Evolutionary conservation across 2,888 invertebrate genomes (phyloP).

Genomic region (Aphidoletes aphidimyza): DNA sequence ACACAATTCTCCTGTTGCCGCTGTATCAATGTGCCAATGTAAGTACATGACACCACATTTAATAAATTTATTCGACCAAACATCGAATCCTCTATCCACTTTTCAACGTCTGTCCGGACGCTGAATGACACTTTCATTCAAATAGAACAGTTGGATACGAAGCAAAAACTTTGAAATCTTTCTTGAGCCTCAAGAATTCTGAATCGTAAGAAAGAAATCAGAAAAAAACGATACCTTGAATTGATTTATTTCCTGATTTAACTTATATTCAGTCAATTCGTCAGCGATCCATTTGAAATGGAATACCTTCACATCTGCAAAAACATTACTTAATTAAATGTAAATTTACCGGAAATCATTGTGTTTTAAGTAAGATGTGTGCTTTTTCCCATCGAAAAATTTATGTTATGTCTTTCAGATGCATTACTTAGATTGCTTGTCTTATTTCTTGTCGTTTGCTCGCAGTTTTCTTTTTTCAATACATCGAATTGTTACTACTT

Average conservation of each 20-base stretch:
- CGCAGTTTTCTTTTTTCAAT: no score
- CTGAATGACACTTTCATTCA: not conserved
- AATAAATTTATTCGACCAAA: conserved; percentile 39
- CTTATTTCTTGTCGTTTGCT: not conserved
- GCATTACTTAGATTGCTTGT: not conserved
- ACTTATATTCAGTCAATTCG: conserved; percentile 26
- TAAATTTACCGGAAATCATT: conserved; percentile 29
- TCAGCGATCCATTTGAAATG: conserved; percentile 24
- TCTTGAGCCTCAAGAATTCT: not conserved
- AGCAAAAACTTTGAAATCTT: not conserved
- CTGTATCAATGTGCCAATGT: conserved; percentile 45
- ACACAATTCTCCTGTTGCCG: not conserved
- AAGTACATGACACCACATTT: conserved; percentile 1
- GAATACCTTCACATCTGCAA: not conserved
- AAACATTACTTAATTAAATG: conserved; percentile 47
- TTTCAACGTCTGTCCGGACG: not conserved
- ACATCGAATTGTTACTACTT: no score
- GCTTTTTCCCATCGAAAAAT: not conserved
- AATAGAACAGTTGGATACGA: not conserved
- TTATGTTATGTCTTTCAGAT: no score
- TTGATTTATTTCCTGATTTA: conserved; percentile 31
- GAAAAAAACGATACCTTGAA: not conserved
- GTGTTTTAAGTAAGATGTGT: not conserved
- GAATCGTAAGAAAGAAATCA: not conserved
- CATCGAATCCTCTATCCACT: not conserved